These are phyloP conservation scores for Hypomesus transpacificus DNA, from an alignment of 2,113 vertebrate species.

Conservation along the genomic window DNA sequence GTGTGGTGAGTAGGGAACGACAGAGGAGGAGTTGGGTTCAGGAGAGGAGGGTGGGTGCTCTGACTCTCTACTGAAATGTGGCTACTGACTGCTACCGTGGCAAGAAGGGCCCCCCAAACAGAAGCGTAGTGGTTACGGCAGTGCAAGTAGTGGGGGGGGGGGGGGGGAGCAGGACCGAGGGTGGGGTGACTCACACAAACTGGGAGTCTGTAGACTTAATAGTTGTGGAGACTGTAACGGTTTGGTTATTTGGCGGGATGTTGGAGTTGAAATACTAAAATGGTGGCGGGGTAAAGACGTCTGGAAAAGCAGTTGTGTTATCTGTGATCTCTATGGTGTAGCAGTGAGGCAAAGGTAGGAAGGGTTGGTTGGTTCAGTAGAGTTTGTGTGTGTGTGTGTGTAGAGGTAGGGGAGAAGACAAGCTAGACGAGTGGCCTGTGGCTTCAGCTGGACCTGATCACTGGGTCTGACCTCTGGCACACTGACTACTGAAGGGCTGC, in stretches of 20 bases:
- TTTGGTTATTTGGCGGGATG: too few species aligned
- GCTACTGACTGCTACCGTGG: constrained; percentile 19
- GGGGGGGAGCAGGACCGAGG: not conserved
- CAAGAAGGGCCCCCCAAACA: constrained; percentile 39
- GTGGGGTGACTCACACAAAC: constrained; percentile 55
- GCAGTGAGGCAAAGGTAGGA: too few species aligned
- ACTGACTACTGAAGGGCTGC: constrained; percentile 51
- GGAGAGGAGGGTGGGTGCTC: not conserved
- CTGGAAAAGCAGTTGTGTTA: too few species aligned
- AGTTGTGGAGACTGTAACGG: too few species aligned
- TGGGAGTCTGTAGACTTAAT: constrained; percentile 11
- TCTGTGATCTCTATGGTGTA: too few species aligned
- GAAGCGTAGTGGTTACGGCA: constrained; percentile 55
- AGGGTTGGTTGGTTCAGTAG: too few species aligned
- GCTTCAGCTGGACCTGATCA: constrained; percentile 67
- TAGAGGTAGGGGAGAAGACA: too few species aligned
- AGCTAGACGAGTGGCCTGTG: constrained; percentile 38
- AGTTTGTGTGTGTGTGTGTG: too few species aligned
- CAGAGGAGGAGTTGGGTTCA: not conserved
- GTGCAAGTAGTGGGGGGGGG: constrained; percentile 27
- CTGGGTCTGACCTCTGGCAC: constrained; percentile 63
- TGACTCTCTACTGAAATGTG: constrained; percentile 26
- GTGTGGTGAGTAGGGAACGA: not conserved
- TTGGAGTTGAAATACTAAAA: too few species aligned
- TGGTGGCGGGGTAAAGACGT: too few species aligned